Evolutionary conservation across 2,113 vertebrate genomes (phyloP).

Genomic region (Rhinopithecus roxellana): DNA sequence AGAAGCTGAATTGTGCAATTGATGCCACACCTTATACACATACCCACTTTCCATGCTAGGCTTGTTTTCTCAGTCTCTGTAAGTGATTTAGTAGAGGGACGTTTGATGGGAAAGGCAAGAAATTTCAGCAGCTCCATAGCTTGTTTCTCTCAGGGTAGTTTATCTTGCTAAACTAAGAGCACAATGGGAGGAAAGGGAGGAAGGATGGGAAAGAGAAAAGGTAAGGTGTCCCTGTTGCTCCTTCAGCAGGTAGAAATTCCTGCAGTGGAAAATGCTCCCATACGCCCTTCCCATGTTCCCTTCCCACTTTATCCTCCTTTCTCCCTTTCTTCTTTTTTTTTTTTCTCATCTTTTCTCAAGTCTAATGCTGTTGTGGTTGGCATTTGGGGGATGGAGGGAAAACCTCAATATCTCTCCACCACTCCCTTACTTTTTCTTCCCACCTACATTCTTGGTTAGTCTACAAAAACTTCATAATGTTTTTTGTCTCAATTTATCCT

Average conservation of each 20-base stretch:
- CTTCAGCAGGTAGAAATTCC: background rate
- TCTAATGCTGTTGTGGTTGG: background rate
- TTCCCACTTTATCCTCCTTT: background rate
- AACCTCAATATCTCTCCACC: background rate
- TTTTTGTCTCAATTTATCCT: background rate
- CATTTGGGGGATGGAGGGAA: background rate
- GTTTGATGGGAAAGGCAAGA: conserved; percentile 3
- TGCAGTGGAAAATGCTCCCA: background rate
- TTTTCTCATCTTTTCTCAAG: background rate
- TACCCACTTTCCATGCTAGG: background rate
- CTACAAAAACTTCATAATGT: background rate
- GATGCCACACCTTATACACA: background rate
- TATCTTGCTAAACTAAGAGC: background rate
- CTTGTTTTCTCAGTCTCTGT: background rate
- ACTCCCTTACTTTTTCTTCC: background rate
- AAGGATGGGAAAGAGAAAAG: conserved; percentile 24
- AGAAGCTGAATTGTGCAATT: background rate
- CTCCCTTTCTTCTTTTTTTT: background rate
- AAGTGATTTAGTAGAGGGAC: background rate
- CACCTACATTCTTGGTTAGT: background rate
- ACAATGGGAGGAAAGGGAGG: background rate
- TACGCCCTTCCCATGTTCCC: too few species aligned
- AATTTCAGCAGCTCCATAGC: background rate
- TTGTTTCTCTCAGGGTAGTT: conserved; percentile 36
- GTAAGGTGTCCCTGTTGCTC: background rate